Evolutionary conservation across 2,113 vertebrate genomes (phyloP).

Genomic region (Rattus rattus): DNA sequence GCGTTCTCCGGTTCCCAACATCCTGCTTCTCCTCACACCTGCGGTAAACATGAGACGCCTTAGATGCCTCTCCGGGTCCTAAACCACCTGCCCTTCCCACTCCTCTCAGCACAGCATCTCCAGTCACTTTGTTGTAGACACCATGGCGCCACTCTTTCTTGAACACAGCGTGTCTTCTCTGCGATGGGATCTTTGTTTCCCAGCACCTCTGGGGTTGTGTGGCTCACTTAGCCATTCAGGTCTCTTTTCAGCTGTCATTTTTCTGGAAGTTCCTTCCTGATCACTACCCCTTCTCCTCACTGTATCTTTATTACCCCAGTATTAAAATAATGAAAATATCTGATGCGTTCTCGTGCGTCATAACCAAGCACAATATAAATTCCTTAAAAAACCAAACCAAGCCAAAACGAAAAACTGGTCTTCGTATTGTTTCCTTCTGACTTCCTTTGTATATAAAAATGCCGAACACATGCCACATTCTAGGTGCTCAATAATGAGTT

Average conservation of each 20-base stretch:
- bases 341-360: neutral
- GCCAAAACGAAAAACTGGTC: too few species aligned
- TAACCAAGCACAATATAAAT: slow-evolving; percentile 12
- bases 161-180: neutral
- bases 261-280: neutral
- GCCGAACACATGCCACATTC: neutral
- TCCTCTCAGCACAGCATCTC: neutral
- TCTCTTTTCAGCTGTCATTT: neutral
- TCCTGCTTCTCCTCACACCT: neutral
- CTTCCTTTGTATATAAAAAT: neutral
- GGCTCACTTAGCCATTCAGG: neutral
- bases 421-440: neutral
- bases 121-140: neutral
- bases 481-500: neutral
- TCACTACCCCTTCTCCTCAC: neutral
- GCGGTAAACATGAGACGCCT: neutral
- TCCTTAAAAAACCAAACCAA: neutral
- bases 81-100: neutral
- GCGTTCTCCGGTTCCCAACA: neutral
- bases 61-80: rapidly evolving
- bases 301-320: neutral
- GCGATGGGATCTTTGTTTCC: neutral
- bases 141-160: neutral
- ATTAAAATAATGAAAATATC: neutral
- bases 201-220: neutral